These are phyloP conservation scores for Eledone cirrhosa DNA, from an alignment of 2,888 invertebrate genomes.

Conservation along the genomic window DNA sequence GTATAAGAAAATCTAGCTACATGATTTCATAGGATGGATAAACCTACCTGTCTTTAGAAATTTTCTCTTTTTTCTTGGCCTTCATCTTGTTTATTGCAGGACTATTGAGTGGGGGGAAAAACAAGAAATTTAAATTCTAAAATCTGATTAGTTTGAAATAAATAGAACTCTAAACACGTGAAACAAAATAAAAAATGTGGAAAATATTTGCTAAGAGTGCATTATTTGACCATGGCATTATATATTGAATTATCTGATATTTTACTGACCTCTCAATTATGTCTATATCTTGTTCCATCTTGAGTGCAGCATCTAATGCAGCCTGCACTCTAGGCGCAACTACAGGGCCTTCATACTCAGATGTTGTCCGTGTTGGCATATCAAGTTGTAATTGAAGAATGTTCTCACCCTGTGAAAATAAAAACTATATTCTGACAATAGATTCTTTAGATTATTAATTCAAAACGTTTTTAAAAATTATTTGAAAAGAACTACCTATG, in stretches of 20 bases:
- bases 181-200: not conserved
- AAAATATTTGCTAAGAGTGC: too few species aligned
- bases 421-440: not conserved
- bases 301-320: slow-evolving; percentile 74
- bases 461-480: too few species aligned
- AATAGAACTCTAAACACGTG: not conserved
- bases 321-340: slow-evolving; percentile 80
- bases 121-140: not conserved
- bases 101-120: slow-evolving; percentile 40
- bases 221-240: too few species aligned
- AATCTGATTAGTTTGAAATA: not conserved
- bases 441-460: too few species aligned
- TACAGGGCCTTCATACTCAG: slow-evolving; percentile 77
- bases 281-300: slow-evolving; percentile 70
- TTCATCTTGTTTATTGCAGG: slow-evolving; percentile 49
- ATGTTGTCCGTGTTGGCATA: slow-evolving; percentile 80
- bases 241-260: not conserved
- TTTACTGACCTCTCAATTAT: slow-evolving; percentile 62
- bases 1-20: too few species aligned
- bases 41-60: slow-evolving; percentile 22
- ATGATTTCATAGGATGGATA: too few species aligned
- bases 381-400: slow-evolving; percentile 79
- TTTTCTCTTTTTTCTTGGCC: slow-evolving; percentile 41
- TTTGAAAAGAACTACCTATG: too few species aligned
- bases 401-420: slow-evolving; percentile 73